Conservation (phyloP, 1,140 invertebrate genomes). For the Ridgeia piscesae region DNA sequence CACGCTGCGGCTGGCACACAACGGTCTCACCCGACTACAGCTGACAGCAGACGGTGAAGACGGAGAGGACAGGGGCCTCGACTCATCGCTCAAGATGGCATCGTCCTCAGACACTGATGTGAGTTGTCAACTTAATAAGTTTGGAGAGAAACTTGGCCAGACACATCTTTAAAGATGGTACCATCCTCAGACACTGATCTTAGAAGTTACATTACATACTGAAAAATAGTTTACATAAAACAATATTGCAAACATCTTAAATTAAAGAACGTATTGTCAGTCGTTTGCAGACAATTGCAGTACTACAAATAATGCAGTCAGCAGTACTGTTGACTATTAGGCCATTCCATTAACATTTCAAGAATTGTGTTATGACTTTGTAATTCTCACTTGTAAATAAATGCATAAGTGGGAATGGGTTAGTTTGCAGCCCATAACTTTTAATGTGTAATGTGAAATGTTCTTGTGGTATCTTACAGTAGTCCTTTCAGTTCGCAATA, state of each 20-base stretch:
- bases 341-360: no score
- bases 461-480: neutral
- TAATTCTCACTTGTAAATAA: no score
- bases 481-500: no score
- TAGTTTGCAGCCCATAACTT: neutral
- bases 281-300: no score
- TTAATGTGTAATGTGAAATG: neutral
- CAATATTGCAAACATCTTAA: no score
- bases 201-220: neutral
- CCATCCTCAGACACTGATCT: neutral
- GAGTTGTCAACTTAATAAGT: neutral
- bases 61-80: neutral
- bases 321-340: no score
- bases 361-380: no score
- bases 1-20: conserved; percentile 27
- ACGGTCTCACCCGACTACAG: conserved; percentile 21
- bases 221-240: no score
- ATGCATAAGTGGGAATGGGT: no score
- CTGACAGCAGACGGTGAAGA: neutral
- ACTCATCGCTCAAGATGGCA: neutral
- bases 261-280: no score
- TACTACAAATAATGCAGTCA: no score
- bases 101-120: neutral
- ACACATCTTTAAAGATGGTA: neutral
- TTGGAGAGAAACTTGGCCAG: neutral